phyloP scores from a whole-genome alignment of 2,797 vertebrate genomes.

The Lutjanus campechanus region DNA sequence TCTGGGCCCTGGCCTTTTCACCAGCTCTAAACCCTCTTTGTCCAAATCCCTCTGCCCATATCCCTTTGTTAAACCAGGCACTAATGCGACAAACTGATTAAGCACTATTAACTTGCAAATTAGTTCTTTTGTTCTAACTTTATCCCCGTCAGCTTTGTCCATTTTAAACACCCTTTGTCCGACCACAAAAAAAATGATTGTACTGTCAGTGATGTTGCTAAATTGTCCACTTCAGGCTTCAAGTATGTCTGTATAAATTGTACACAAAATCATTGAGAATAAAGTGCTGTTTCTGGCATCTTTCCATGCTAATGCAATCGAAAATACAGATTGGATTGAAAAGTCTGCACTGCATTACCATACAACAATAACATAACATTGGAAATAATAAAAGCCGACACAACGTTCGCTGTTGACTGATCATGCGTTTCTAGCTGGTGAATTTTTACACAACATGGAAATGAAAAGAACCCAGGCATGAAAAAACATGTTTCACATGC shows the following conservation, averaged over 20 bases:
- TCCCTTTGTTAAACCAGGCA: conserved; percentile 75
- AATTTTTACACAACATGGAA: conserved; percentile 36
- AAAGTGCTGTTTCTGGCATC: conserved; percentile 37
- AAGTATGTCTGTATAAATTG: conserved; percentile 52
- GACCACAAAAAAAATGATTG: conserved; percentile 24
- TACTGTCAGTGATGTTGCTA: conserved; percentile 43
- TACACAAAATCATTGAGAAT: conserved; percentile 32
- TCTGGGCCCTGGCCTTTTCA: conserved; percentile 71
- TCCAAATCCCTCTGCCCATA: conserved; percentile 75
- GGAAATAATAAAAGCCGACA: conserved; percentile 39
- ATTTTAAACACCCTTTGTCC: conserved; percentile 69
- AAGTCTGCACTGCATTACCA: conserved; percentile 27
- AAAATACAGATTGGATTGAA: conserved; percentile 46
- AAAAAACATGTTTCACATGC: conserved; percentile 27
- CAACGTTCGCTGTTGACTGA: conserved; percentile 31
- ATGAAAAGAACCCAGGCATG: conserved; percentile 20
- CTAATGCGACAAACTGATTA: conserved; percentile 81
- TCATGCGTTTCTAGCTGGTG: conserved; percentile 23
- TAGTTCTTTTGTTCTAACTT: conserved; percentile 78
- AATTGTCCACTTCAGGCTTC: conserved; percentile 64
- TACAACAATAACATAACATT: conserved; percentile 4
- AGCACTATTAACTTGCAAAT: conserved; percentile 81
- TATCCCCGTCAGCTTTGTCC: conserved; percentile 69
- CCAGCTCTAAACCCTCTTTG: conserved; percentile 71
- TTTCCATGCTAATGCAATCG: conserved; percentile 36